Evolutionary conservation across 2,797 vertebrate species (phyloP).

Genomic region (Notolabrus celidotus): DNA sequence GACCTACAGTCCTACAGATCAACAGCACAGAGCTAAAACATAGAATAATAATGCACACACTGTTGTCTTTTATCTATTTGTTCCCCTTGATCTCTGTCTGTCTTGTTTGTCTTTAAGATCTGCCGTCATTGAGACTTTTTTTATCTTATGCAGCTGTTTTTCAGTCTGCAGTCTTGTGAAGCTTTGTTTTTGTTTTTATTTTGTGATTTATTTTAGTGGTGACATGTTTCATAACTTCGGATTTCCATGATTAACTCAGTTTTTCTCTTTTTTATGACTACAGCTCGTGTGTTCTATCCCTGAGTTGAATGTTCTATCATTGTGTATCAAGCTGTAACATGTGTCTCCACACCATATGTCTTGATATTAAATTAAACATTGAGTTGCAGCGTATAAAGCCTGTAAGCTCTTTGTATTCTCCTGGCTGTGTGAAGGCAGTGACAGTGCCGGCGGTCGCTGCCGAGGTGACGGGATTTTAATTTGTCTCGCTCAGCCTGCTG

Average conservation of each 20-base stretch:
- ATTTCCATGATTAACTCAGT: background rate
- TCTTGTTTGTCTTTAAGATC: too few relatives aligned
- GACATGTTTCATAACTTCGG: conserved; percentile 3
- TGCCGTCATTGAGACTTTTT: too few relatives aligned
- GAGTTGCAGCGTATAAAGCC: background rate
- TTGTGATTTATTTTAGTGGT: conserved; percentile 1
- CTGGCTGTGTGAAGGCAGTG: conserved; percentile 20
- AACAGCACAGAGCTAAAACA: too few relatives aligned
- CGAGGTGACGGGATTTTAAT: conserved; percentile 67
- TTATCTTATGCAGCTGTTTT: too few relatives aligned
- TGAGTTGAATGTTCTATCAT: background rate
- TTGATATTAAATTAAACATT: conserved; percentile 6
- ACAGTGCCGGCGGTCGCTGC: conserved; percentile 17
- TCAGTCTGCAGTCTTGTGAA: too few relatives aligned
- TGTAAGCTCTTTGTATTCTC: conserved; percentile 29
- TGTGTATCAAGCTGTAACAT: background rate
- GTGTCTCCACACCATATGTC: background rate
- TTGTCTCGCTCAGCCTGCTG: conserved; percentile 59
- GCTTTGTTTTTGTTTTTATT: background rate
- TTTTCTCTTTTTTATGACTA: background rate
- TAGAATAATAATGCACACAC: too few relatives aligned
- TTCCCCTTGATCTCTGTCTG: too few relatives aligned
- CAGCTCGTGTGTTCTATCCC: background rate
- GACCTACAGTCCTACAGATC: too few relatives aligned
- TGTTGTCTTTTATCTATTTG: too few relatives aligned